phyloP scores from a whole-genome alignment of 2,888 invertebrate species.

The Zygogramma bicolorata region DNA sequence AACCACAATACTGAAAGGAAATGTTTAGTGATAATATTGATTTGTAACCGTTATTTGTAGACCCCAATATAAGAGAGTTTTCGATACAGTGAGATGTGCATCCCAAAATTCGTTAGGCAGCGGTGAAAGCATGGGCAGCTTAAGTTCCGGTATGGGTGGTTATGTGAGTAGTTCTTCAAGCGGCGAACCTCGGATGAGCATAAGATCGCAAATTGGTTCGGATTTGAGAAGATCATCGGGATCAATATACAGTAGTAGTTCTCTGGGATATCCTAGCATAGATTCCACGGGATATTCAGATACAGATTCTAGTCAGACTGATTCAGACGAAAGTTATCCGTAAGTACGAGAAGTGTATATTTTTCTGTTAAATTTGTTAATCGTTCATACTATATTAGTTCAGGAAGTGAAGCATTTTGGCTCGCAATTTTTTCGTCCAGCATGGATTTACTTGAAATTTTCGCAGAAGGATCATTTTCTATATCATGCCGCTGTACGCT shows the following conservation, averaged over 20 bases:
- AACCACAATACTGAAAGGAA: background rate
- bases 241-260: slow-evolving; percentile 69
- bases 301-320: slow-evolving; percentile 71
- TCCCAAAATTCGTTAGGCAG: slow-evolving; percentile 70
- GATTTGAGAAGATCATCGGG: slow-evolving; percentile 66
- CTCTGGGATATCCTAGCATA: slow-evolving; percentile 68
- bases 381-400: no score
- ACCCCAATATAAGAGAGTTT: slow-evolving; percentile 87
- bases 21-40: background rate
- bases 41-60: slow-evolving; percentile 65
- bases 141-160: slow-evolving; percentile 60
- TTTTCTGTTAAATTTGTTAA: background rate
- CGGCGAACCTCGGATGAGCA: slow-evolving; percentile 71
- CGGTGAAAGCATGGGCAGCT: slow-evolving; percentile 68
- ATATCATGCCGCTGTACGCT: no score
- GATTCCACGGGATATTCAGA: slow-evolving; percentile 72
- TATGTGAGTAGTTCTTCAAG: slow-evolving; percentile 60
- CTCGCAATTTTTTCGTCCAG: no score
- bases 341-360: slow-evolving; percentile 66
- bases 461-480: no score
- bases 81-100: slow-evolving; percentile 90
- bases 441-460: no score
- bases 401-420: no score
- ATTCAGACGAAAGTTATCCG: slow-evolving; percentile 82
- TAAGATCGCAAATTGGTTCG: slow-evolving; percentile 38